Evolutionary conservation across 1,140 invertebrate species (phyloP), one percentile per base, ranked within the genome.

Genomic region (Aphidius gifuensis): DNA sequence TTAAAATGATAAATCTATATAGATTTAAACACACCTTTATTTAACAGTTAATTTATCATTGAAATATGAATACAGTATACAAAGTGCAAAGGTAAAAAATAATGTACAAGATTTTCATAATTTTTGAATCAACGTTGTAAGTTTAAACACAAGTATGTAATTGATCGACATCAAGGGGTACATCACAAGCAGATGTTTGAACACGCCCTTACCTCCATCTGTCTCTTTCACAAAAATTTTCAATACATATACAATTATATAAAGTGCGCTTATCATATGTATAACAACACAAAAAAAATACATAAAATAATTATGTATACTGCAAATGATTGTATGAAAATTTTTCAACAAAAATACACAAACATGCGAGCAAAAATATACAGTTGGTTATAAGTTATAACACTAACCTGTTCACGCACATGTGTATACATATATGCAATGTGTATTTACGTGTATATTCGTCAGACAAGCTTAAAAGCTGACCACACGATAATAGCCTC

Each of bases 111-210:
- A 55, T 56, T 56, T 62, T 45, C 46, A 53, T 32, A 44, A 47
- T 39, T 61, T 9, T 39, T 58, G 21, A 58, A n/a, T 49, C 45
- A 43, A 53, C 40, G 50, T 43, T 60, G 23, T 32, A 11, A 45
- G 44, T 46, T 48, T 54, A 59, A 66, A 60, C 60, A 56, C 32
- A 58, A 51, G 46, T 55, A 64, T 68, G 64, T 72, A 72, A 73
- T 72, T 72, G 71, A 73, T 73, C 71, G 71, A 73, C 67, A 71
- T 68, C 62, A 71, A 71, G 64, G 69, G 71, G 68, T 69, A 72
- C 71, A 72, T 73, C 70, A 72, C 70, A 8, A 69, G 68, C 71
- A 73, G 71, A 73, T 73, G 71, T 72, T 73, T 61, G 66, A 69
- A 71, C 64, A 70, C 70, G 65, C 68, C 69, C 70, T 69, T 70